Evolutionary conservation across 35 echinoderm and acorn worm genomes (phyloP).

Genomic region (Hemicentrotus pulcherrimus): DNA sequence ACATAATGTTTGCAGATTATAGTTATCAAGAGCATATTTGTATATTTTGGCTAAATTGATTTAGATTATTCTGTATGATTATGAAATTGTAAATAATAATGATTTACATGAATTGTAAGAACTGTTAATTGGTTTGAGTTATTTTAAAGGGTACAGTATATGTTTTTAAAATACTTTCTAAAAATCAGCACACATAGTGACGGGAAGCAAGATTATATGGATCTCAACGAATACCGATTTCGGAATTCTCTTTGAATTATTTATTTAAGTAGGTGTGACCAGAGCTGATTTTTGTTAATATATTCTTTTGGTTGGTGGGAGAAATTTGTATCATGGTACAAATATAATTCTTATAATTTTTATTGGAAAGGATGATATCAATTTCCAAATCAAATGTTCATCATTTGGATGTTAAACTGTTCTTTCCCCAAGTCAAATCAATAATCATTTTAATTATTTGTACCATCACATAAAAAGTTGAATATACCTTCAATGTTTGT

Average conservation of each 20-base stretch:
- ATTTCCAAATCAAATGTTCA: not conserved
- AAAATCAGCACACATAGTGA: not conserved
- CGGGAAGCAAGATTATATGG: not conserved
- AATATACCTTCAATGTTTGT: not conserved
- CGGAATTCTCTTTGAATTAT: too few relatives aligned
- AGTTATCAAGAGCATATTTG: constrained; percentile 12
- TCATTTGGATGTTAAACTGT: not conserved
- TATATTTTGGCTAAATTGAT: constrained; percentile 20
- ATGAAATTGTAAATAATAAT: not conserved
- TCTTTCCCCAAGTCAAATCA: not conserved
- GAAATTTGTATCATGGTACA: not conserved
- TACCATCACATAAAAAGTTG: not conserved
- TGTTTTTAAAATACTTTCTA: too few relatives aligned
- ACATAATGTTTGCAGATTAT: not conserved
- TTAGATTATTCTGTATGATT: constrained; percentile 1
- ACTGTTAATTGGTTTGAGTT: not conserved
- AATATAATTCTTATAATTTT: not conserved
- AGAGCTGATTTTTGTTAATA: too few relatives aligned
- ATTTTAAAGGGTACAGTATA: too few relatives aligned
- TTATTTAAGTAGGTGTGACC: not conserved
- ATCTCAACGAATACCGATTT: not conserved
- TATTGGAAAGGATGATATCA: too few relatives aligned
- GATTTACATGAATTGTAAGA: not conserved
- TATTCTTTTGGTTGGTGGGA: too few relatives aligned
- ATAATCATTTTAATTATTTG: not conserved